Conservation (phyloP, 2,888 invertebrate species). For the Nephrotoma appendiculata region DNA sequence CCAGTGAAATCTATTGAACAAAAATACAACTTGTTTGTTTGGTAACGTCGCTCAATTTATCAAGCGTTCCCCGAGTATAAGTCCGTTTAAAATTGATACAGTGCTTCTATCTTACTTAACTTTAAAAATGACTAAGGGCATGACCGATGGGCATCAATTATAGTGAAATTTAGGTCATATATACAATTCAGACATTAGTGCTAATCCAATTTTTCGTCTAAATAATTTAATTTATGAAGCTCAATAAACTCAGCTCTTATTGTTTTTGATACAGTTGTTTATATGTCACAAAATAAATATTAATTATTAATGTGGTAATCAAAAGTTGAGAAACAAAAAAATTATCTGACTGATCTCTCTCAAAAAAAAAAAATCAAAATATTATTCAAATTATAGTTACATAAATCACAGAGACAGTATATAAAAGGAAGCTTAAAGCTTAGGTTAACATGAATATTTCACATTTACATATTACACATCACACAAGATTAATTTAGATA, state of each 20-base stretch:
- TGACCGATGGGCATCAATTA: too few relatives aligned
- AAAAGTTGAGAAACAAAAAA: neutral
- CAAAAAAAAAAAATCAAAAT: neutral
- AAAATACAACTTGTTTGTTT: too few relatives aligned
- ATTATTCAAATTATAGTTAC: neutral
- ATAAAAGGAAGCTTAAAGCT: neutral
- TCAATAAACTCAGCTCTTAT: neutral
- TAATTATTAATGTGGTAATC: neutral
- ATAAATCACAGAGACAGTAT: neutral
- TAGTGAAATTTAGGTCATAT: too few relatives aligned
- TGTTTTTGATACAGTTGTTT: neutral
- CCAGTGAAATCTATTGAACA: too few relatives aligned
- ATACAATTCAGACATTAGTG: neutral
- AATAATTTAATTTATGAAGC: neutral
- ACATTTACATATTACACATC: neutral
- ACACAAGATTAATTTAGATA: neutral
- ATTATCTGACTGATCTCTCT: neutral
- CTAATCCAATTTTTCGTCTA: neutral
- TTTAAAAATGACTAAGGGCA: too few relatives aligned
- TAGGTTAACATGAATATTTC: neutral
- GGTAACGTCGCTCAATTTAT: too few relatives aligned
- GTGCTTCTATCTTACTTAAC: too few relatives aligned
- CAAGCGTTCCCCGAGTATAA: too few relatives aligned
- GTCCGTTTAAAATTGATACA: too few relatives aligned
- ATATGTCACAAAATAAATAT: neutral